phyloP scores from a whole-genome alignment of 2,113 vertebrate species.

The Alethe castanea region DNA sequence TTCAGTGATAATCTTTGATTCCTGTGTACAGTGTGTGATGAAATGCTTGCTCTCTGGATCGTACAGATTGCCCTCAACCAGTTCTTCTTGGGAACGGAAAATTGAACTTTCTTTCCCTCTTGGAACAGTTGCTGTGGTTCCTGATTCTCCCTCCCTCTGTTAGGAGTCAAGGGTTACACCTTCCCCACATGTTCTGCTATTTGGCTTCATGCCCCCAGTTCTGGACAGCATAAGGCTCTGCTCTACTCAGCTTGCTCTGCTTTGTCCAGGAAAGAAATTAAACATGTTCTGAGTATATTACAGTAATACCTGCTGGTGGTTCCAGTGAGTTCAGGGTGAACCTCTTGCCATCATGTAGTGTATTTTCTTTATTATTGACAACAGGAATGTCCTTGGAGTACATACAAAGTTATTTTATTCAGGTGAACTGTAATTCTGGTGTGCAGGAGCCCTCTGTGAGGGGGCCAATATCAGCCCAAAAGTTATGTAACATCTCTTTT shows the following conservation, averaged over 20 bases:
- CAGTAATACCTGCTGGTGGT: neutral
- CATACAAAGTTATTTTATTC: neutral
- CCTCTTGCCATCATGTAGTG: neutral
- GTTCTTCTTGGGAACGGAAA: neutral
- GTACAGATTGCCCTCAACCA: neutral
- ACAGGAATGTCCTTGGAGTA: neutral
- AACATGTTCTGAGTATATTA: neutral
- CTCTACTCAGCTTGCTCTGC: neutral
- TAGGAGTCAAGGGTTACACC: neutral
- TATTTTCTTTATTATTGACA: neutral
- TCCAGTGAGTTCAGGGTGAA: neutral
- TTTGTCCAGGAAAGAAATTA: neutral
- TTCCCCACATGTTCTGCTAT: neutral
- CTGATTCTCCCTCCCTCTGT: neutral
- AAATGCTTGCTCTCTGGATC: neutral
- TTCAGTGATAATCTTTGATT: neutral
- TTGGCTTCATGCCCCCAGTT: neutral
- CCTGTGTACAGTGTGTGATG: neutral
- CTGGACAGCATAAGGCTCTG: neutral
- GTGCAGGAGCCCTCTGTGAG: neutral
- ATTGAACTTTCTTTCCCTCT: neutral
- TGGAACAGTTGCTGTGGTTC: neutral
- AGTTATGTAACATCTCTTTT: neutral
- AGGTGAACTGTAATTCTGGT: neutral
- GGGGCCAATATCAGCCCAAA: fast-evolving